Evolutionary conservation across 2,113 vertebrate genomes (phyloP), one percentile per base, ranked within the genome.

Genomic region (Pipra filicauda): DNA sequence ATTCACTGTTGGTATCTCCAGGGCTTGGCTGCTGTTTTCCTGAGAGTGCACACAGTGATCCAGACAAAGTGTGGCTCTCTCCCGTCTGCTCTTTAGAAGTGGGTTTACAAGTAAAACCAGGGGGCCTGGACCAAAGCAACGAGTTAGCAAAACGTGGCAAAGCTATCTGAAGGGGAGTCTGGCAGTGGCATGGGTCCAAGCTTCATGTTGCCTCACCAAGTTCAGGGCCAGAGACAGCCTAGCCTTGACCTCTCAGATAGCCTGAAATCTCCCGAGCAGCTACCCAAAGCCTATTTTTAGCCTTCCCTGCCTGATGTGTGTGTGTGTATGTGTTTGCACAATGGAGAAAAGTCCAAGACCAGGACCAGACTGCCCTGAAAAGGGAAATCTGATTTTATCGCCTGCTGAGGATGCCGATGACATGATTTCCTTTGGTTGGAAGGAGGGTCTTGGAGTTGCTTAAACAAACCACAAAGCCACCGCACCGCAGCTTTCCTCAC

Each of bases 371-470:
- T 65, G 67, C 92, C 71, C 89, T 79, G 92, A 84, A 92, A 92
- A 93, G 94, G 96, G 96, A 96, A 96, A 97, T 93, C 92, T 92
- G 96, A 96, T 96, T 94, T 93, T 96, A 97, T 95, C 95, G 48
- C 83, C 65, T 18, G 31, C 90, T 77, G 95, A 91, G 91, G 90
- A 93, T 90, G 91, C 75, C 8, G 88, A 79, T 91, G 95, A 92
- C 96, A 93, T 48, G 79, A 96, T 90, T 97, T 96, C 96, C 95
- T 94, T 94, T 62, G 10, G 39, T 3, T 88, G 83, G 74, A 91
- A 95, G 88, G 85, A 96, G 96, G 87, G 84, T 96, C 90, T 76
- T 75, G 19, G 49, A 88, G 75, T 85, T 85, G 46, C 74, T 64
- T 71, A 77, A 78, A 88, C 88, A 54, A 89, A 79, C 44, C 12